Evolutionary conservation across 2,113 vertebrate genomes (phyloP).

Genomic region (Pantherophis guttatus): DNA sequence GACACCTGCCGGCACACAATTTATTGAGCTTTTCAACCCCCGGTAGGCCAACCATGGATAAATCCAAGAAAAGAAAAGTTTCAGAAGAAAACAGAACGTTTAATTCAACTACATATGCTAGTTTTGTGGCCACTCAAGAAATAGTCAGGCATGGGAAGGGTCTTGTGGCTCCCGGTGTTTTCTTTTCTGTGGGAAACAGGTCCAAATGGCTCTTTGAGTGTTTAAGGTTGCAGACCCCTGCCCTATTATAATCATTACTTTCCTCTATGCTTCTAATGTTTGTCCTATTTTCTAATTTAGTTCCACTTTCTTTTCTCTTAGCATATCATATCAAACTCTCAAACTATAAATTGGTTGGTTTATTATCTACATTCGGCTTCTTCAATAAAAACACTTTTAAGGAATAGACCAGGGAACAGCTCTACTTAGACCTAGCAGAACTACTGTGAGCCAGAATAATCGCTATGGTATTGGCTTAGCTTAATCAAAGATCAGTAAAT

Average conservation of each 20-base stretch:
- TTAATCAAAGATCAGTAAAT: not conserved
- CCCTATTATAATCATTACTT: not conserved
- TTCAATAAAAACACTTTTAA: not conserved
- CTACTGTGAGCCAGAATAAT: not conserved
- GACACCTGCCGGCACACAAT: too few relatives aligned
- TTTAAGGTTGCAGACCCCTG: not conserved
- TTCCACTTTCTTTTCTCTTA: not conserved
- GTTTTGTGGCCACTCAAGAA: too few relatives aligned
- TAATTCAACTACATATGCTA: too few relatives aligned
- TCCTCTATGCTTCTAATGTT: not conserved
- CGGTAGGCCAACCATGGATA: too few relatives aligned
- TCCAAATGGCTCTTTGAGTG: too few relatives aligned
- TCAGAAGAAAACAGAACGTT: too few relatives aligned
- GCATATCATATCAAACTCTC: not conserved
- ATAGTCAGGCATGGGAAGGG: too few relatives aligned
- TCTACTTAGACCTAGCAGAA: not conserved
- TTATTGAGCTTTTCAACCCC: too few relatives aligned
- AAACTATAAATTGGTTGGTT: not conserved
- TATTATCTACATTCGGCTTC: not conserved
- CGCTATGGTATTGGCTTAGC: not conserved
- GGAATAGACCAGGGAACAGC: not conserved
- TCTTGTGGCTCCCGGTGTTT: too few relatives aligned
- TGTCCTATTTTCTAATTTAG: not conserved
- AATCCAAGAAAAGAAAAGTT: too few relatives aligned
- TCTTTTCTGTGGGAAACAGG: too few relatives aligned